Conservation (phyloP, 2,888 invertebrate species). For the Andrena praecox region DNA sequence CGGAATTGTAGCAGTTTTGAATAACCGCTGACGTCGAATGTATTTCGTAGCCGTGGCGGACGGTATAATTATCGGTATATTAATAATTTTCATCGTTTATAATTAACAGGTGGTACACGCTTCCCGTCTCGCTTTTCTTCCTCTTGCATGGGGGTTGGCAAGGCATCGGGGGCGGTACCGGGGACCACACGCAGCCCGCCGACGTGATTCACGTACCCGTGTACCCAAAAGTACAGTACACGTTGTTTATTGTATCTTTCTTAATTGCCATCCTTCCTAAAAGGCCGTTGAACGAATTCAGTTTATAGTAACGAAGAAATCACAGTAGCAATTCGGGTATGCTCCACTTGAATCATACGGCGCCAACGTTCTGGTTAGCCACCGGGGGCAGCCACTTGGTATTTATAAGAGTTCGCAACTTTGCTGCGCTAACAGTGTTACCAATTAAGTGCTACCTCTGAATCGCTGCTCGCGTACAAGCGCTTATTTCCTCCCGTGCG, state of each 20-base stretch:
- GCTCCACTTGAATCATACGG: too few relatives aligned
- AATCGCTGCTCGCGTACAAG: constrained; percentile 14
- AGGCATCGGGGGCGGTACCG: constrained; percentile 68
- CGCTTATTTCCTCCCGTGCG: constrained; percentile 45
- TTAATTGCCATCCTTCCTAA: constrained; percentile 1
- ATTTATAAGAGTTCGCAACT: too few relatives aligned
- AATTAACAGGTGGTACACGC: constrained; percentile 78
- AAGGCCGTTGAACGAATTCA: background rate
- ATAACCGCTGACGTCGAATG: background rate
- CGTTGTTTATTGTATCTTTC: constrained; percentile 23
- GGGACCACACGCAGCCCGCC: constrained; percentile 73
- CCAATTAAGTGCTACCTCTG: constrained; percentile 1
- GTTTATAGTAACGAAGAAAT: background rate
- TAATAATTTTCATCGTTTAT: constrained; percentile 79
- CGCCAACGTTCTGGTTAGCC: too few relatives aligned
- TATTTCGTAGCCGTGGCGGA: constrained; percentile 28
- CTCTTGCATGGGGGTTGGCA: constrained; percentile 45
- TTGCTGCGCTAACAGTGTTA: background rate
- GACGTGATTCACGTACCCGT: constrained; percentile 57
- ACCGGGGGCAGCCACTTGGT: too few relatives aligned
- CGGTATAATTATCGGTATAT: constrained; percentile 77
- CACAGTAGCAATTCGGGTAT: background rate
- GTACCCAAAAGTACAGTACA: constrained; percentile 43
- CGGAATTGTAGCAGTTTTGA: background rate
- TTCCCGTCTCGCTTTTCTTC: constrained; percentile 37